These are phyloP conservation scores for Sebastolobus alascanus DNA, from an alignment of 2,797 vertebrate species.

Conservation along the genomic window DNA sequence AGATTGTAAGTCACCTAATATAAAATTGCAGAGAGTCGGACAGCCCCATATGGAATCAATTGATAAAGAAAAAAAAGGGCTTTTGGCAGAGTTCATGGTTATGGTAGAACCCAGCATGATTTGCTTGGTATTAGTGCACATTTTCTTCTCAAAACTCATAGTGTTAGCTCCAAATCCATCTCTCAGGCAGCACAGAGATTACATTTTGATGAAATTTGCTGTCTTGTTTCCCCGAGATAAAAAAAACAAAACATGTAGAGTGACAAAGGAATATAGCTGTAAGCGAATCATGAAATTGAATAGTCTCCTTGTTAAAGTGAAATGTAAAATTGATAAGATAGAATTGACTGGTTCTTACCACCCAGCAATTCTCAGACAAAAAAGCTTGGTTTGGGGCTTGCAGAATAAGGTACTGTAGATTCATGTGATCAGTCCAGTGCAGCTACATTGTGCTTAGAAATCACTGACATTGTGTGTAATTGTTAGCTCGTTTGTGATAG, in stretches of 20 bases:
- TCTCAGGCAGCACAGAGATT: slow-evolving; percentile 21
- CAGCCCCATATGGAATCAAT: slow-evolving; percentile 18
- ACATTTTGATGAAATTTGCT: slow-evolving; percentile 36
- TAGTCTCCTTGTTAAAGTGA: not conserved
- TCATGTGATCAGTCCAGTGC: too few relatives aligned
- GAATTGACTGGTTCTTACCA: not conserved
- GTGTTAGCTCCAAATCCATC: slow-evolving; percentile 25
- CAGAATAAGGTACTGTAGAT: not conserved
- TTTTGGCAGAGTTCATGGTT: slow-evolving; percentile 10
- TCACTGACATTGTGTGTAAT: too few relatives aligned
- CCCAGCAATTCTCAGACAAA: not conserved
- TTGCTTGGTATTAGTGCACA: slow-evolving; percentile 37
- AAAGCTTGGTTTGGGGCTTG: not conserved
- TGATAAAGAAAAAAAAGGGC: slow-evolving; percentile 12
- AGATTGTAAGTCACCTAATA: slow-evolving; percentile 12
- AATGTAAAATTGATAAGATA: slow-evolving; percentile 26
- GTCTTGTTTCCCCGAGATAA: slow-evolving; percentile 26
- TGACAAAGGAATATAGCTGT: not conserved
- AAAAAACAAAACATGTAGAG: slow-evolving; percentile 18
- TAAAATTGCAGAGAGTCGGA: slow-evolving; percentile 19
- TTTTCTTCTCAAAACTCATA: slow-evolving; percentile 28
- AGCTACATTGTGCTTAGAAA: too few relatives aligned
- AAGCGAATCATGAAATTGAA: slow-evolving; percentile 21
- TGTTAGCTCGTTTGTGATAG: too few relatives aligned
- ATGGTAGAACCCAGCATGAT: not conserved